phyloP scores from a whole-genome alignment of 2,797 vertebrate species.

The Brachymystax lenok region DNA sequence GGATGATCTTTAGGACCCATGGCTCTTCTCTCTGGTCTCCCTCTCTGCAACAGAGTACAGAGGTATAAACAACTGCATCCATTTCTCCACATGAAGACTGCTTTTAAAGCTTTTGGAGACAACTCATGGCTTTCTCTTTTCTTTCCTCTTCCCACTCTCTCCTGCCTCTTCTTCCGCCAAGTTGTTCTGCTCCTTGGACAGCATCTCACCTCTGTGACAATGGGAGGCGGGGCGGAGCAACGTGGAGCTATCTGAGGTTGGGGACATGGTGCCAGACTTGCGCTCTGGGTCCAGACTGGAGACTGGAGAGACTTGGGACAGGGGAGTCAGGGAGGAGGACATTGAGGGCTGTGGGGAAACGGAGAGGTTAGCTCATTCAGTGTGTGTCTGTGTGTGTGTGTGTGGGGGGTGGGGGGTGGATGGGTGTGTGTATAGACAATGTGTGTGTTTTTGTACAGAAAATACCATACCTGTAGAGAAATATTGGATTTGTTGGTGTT shows the following conservation, averaged over 20 bases:
- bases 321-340: constrained; percentile 50
- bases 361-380: neutral
- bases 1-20: neutral
- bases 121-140: constrained; percentile 34
- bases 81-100: neutral
- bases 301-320: constrained; percentile 20
- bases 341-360: constrained; percentile 66
- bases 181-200: constrained; percentile 61
- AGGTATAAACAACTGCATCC: neutral
- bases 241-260: constrained; percentile 64
- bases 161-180: constrained; percentile 34
- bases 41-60: neutral
- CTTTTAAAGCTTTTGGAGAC: neutral
- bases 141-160: constrained; percentile 35
- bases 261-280: constrained; percentile 36
- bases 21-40: neutral
- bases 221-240: constrained; percentile 57
- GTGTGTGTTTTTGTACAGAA: neutral
- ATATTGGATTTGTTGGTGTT: constrained; percentile 81
- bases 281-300: constrained; percentile 27
- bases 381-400: neutral
- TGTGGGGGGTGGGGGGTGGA: neutral
- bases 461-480: constrained; percentile 71
- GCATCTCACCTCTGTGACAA: constrained; percentile 58
- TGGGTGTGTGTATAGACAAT: constrained; percentile 1